Percentiles rank a stretch among this genome's conserved stretches.
Evolutionary conservation across 2,113 vertebrate species (phyloP).

Genomic region (Indicator indicator): DNA sequence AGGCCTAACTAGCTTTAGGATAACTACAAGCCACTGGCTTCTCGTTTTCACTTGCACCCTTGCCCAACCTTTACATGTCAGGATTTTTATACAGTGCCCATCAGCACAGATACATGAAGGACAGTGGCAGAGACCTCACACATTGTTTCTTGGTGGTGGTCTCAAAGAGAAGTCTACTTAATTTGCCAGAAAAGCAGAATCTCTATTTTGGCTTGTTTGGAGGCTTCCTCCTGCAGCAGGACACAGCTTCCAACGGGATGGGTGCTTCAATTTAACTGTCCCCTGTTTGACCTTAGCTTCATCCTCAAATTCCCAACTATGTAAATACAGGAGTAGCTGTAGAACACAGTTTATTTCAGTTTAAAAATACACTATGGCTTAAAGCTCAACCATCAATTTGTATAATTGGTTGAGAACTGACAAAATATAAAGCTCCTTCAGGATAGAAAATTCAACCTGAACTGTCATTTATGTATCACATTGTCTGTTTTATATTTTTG

Average conservation of each 20-base stretch:
- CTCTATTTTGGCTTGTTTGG: neutral
- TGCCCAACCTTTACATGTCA: neutral
- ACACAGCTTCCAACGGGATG: neutral
- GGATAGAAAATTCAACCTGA: neutral
- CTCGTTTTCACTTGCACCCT: neutral
- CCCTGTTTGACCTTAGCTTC: neutral
- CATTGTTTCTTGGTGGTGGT: neutral
- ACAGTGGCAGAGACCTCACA: neutral
- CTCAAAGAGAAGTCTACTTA: neutral
- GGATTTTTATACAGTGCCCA: neutral
- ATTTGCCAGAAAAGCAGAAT: neutral
- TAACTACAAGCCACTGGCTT: neutral
- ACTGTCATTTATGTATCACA: neutral
- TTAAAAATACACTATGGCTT: neutral
- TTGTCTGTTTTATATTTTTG: neutral
- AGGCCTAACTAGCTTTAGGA: neutral
- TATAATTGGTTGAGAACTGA: neutral
- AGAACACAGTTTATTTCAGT: neutral
- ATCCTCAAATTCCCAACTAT: neutral
- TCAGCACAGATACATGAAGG: neutral
- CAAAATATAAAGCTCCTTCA: neutral
- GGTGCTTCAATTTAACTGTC: neutral
- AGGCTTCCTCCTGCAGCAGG: neutral
- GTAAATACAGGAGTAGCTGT: neutral
- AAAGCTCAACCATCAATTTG: neutral